Evolutionary conservation across 1,140 invertebrate species (phyloP).

Genomic region (Hyphantria cunea): DNA sequence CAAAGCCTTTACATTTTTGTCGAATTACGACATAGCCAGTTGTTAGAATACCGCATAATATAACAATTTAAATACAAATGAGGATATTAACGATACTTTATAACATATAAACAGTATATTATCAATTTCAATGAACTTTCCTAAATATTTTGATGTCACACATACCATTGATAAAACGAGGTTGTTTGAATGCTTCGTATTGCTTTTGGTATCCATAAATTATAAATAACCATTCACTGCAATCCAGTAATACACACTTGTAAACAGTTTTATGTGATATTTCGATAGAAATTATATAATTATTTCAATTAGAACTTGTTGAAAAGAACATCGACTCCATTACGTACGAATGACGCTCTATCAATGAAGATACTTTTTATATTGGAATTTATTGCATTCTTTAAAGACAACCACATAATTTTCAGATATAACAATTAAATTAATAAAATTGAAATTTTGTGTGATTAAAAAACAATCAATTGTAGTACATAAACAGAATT

Average conservation of each 20-base stretch:
- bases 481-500: neutral
- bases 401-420: conserved; percentile 11
- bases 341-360: conserved; percentile 80
- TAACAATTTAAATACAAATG: conserved; percentile 8
- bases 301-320: conserved; percentile 54
- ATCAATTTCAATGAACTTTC: conserved; percentile 70
- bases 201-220: conserved; percentile 63
- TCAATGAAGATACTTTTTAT: conserved; percentile 63
- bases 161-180: conserved; percentile 75
- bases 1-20: conserved; percentile 62
- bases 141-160: conserved; percentile 82
- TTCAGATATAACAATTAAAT: conserved; percentile 20
- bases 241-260: conserved; percentile 53
- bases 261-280: conserved; percentile 62
- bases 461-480: neutral
- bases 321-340: conserved; percentile 78
- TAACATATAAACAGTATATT: conserved; percentile 32
- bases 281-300: conserved; percentile 50
- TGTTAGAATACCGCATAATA: conserved; percentile 2
- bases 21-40: conserved; percentile 17
- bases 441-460: conserved; percentile 2
- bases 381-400: conserved; percentile 53
- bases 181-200: conserved; percentile 61
- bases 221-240: conserved; percentile 49
- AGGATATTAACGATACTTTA: conserved; percentile 29